Conservation (phyloP, 2,113 vertebrate species). For the Microcebus lehilahytsara region DNA sequence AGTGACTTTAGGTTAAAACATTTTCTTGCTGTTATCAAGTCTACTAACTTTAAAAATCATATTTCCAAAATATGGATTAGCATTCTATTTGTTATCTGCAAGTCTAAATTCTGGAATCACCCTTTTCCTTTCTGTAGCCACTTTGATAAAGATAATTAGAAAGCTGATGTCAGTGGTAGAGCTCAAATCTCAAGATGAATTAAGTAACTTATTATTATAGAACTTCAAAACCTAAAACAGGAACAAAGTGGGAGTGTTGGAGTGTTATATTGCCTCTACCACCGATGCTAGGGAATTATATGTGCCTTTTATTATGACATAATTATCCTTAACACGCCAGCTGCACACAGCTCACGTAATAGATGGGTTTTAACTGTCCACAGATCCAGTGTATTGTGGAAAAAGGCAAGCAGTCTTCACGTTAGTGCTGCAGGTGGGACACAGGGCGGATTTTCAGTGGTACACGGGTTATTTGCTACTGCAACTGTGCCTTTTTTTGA, state of each 20-base stretch:
- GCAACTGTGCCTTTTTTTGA: neutral
- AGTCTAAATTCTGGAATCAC: conserved; percentile 5
- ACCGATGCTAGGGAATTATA: neutral
- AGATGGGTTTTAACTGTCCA: neutral
- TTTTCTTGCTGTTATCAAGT: conserved; percentile 28
- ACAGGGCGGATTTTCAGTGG: neutral
- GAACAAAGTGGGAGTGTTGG: neutral
- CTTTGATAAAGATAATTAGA: neutral
- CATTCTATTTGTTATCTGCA: neutral
- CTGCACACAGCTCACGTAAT: neutral
- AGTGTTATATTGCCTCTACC: neutral
- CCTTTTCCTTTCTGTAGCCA: neutral
- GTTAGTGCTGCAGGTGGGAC: neutral
- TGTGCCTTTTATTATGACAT: neutral
- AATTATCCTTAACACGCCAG: neutral
- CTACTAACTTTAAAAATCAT: neutral
- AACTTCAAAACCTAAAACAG: neutral
- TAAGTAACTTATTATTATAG: neutral
- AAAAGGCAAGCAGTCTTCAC: neutral
- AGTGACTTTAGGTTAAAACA: conserved; percentile 22
- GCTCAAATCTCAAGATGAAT: neutral
- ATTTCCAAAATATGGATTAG: neutral
- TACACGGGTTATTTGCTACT: neutral
- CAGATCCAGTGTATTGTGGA: neutral
- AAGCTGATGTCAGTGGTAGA: neutral